Conservation (phyloP, 2,797 vertebrate genomes). For the Myripristis murdjan region DNA sequence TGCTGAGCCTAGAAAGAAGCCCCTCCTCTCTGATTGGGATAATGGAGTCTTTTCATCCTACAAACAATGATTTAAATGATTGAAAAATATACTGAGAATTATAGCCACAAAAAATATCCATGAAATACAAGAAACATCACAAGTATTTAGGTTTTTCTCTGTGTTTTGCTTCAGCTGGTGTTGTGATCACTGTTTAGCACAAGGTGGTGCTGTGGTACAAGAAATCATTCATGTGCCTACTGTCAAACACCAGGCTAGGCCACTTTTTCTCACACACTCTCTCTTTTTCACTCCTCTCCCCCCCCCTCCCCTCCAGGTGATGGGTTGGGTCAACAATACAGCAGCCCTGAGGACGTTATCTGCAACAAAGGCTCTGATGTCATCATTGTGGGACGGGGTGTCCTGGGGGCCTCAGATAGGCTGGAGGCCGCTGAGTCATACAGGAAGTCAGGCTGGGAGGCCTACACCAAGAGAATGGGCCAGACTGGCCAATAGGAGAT, state of each 20-base stretch:
- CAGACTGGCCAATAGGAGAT: constrained; percentile 32
- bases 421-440: constrained; percentile 89
- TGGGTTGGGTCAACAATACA: constrained; percentile 92
- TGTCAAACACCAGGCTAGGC: neutral
- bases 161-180: neutral
- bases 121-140: no score
- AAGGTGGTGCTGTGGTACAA: constrained; percentile 59
- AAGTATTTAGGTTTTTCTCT: neutral
- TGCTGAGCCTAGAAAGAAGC: no score
- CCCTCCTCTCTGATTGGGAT: no score
- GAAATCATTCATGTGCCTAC: neutral
- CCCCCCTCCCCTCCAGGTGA: constrained; percentile 84
- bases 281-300: neutral
- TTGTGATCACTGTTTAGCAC: constrained; percentile 45
- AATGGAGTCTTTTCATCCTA: no score
- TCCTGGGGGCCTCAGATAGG: constrained; percentile 85
- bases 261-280: no score
- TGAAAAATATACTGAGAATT: no score
- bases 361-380: constrained; percentile 89
- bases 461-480: constrained; percentile 86
- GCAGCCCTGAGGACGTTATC: constrained; percentile 90
- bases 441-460: constrained; percentile 91
- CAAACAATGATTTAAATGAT: no score
- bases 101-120: no score
- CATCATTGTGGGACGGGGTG: constrained; percentile 96